Base-by-base conservation (phyloP, 2,888 invertebrate species). In the Epistrophe grossulariae region DNA sequence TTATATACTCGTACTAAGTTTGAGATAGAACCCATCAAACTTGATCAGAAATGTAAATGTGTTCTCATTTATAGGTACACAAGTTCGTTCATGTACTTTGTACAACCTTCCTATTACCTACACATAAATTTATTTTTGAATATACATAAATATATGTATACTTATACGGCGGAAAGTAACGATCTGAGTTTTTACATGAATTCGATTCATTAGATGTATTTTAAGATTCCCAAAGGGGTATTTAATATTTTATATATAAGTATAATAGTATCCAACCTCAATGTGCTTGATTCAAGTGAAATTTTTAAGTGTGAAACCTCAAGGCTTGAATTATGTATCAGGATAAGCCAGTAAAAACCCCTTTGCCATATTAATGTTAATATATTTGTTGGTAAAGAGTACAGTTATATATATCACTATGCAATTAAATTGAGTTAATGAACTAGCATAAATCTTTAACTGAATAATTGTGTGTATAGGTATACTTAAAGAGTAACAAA, bases 401-500 rank as follows among this genome's bases (percentile, higher is more conserved):
- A 28, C 59, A 28, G 57, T 48, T 50, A 50, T 45, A 59, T 68
- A 24, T 24, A 1, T 24, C 24, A 24, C 19, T 38, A 13, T 59
- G 77, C 59, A 68, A 68, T 77, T 68, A 77, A 77, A 68, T 59
- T 68, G 17, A 77, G 48, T 77, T 70, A 77, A 77, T 77, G 77
- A 77, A 48, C 77, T 50, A 48, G 59, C 68, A 59, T 77, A 57
- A 48, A 59, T 77, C 45, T 77, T 77, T 60, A 17, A 9, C 59
- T 60, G 59, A 2, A 8, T 66, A 38, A n/a, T 24, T 55, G 45
- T n/a, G 3, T 7, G n/a, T 6, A 38, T 38, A 15, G 6, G 6
- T 45, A 15, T 43, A 15, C 1, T 7, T 7, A n/a, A 2, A 57
- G 48, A 35, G 43, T 19, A 19, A n/a, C 6, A 62, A n/a, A 74